These are phyloP conservation scores for Oplegnathus fasciatus DNA, from an alignment of 2,113 vertebrate genomes.

Conservation along the genomic window DNA sequence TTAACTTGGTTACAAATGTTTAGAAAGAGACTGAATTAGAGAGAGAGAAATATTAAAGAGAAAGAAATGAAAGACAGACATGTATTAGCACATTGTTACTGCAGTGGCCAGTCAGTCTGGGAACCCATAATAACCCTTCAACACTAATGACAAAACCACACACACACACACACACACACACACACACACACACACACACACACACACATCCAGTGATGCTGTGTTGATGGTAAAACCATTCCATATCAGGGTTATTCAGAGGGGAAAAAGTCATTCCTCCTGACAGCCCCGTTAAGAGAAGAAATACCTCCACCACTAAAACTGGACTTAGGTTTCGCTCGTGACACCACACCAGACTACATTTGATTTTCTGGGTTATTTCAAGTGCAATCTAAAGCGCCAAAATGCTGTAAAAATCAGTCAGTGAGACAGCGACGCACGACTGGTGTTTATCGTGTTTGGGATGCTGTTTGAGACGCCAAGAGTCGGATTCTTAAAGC, in stretches of 20 bases:
- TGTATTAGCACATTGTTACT: conserved; percentile 64
- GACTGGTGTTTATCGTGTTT: conserved; percentile 57
- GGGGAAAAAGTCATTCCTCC: conserved; percentile 59
- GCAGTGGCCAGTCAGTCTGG: conserved; percentile 73
- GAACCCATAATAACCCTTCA: conserved; percentile 65
- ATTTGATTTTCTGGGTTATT: conserved; percentile 60
- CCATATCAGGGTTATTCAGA: conserved; percentile 46
- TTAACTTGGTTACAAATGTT: background rate
- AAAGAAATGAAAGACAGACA: conserved; percentile 59
- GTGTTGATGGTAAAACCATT: conserved; percentile 69
- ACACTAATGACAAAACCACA: conserved; percentile 70
- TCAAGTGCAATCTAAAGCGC: conserved; percentile 37
- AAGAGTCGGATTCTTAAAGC: conserved; percentile 15
- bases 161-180: conserved; percentile 28
- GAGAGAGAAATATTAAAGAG: conserved; percentile 18
- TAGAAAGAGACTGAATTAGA: background rate
- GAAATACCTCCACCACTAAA: conserved; percentile 61
- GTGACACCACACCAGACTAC: conserved; percentile 48
- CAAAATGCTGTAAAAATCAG: conserved; percentile 51
- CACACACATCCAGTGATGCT: conserved; percentile 9
- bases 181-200: conserved; percentile 2
- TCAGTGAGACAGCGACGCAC: conserved; percentile 46
- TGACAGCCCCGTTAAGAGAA: conserved; percentile 64
- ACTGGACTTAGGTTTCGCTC: conserved; percentile 64
- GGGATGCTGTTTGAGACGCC: conserved; percentile 18